Conservation (phyloP, 2,797 vertebrate species). For the Myotis myotis region DNA sequence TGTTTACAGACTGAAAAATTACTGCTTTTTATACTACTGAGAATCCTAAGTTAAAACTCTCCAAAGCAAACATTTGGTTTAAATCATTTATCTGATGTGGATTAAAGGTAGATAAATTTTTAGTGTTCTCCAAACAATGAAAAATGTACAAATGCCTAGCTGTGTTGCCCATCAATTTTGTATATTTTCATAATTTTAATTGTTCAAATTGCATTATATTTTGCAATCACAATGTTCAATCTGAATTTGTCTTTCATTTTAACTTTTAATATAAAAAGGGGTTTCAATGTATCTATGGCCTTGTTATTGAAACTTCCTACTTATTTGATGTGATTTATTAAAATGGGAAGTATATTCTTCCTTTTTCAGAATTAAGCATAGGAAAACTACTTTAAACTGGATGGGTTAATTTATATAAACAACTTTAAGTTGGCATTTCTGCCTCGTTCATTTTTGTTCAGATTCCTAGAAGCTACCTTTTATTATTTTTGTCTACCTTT, state of each 20-base stretch:
- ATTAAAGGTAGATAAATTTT: conserved; percentile 74
- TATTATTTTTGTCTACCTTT: not conserved
- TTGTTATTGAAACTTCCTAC: conserved; percentile 78
- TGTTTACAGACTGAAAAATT: conserved; percentile 85
- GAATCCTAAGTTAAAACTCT: conserved; percentile 80
- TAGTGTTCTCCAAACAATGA: conserved; percentile 76
- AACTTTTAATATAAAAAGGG: conserved; percentile 78
- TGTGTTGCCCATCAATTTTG: conserved; percentile 81
- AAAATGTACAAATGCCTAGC: conserved; percentile 77
- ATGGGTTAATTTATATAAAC: conserved; percentile 85
- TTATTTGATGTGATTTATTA: conserved; percentile 83
- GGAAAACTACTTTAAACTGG: conserved; percentile 81
- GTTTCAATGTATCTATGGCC: conserved; percentile 77
- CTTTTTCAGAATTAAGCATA: conserved; percentile 79
- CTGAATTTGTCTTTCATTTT: conserved; percentile 81
- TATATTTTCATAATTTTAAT: conserved; percentile 83
- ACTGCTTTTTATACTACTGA: conserved; percentile 85
- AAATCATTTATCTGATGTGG: conserved; percentile 73
- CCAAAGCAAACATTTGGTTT: conserved; percentile 76
- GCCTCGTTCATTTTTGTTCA: conserved; percentile 66
- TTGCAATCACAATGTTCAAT: conserved; percentile 82
- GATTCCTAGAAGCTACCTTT: conserved; percentile 29
- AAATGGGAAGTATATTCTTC: conserved; percentile 78
- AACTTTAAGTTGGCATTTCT: conserved; percentile 76
- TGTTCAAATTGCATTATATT: conserved; percentile 85